Evolutionary conservation across 1,140 invertebrate genomes (phyloP).

Genomic region (Oncopodura yosiiana): DNA sequence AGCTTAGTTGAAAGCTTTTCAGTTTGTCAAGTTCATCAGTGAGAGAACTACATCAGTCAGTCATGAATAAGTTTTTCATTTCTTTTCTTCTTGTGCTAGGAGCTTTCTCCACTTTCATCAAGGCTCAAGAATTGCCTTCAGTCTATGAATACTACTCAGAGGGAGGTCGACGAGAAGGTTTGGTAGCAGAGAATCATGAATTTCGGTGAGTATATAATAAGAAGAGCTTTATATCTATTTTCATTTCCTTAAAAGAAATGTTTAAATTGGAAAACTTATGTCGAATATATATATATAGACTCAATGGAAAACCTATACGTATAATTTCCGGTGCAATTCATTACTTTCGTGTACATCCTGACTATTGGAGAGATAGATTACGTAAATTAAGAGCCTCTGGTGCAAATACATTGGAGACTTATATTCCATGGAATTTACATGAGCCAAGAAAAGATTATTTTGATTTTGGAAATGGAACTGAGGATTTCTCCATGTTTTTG

Average conservation of each 20-base stretch:
- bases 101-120: not conserved
- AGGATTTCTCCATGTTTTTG: conserved; percentile 35
- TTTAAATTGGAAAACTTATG: no score
- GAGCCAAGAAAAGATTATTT: conserved; percentile 43
- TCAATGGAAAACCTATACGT: conserved; percentile 38
- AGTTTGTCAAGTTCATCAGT: no score
- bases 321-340: conserved; percentile 44
- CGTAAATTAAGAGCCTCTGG: conserved; percentile 45
- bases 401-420: conserved; percentile 47
- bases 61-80: no score
- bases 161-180: conserved; percentile 27
- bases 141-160: conserved; percentile 37
- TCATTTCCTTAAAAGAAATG: no score
- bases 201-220: no score
- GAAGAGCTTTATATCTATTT: no score
- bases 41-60: no score
- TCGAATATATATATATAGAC: not conserved
- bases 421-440: conserved; percentile 48
- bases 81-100: no score
- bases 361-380: conserved; percentile 46
- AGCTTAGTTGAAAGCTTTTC: no score
- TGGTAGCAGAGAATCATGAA: conserved; percentile 32
- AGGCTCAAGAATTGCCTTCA: conserved; percentile 28
- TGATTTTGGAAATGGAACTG: conserved; percentile 40
- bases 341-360: conserved; percentile 45